Conservation (phyloP, 2,888 invertebrate species). For the Trileptium ribeirensis region DNA sequence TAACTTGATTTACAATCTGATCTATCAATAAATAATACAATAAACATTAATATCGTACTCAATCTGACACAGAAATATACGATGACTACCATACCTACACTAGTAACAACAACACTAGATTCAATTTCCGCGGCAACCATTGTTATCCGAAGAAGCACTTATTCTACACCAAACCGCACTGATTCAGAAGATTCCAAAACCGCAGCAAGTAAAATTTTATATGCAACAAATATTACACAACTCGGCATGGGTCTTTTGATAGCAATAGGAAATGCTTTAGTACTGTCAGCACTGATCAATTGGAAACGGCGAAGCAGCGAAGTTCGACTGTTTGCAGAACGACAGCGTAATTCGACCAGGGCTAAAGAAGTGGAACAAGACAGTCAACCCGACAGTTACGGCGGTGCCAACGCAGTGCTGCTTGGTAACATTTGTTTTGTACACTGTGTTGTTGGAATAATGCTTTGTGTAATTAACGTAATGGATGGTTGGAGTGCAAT, state of each 20-base stretch:
- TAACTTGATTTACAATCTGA: too few relatives aligned
- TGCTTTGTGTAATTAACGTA: conserved; percentile 11
- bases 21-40: too few relatives aligned
- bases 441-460: conserved; percentile 3
- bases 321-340: background rate
- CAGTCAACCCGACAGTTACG: too few relatives aligned
- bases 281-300: background rate
- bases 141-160: too few relatives aligned
- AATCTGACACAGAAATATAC: too few relatives aligned
- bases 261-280: background rate
- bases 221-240: conserved; percentile 9
- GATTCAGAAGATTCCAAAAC: too few relatives aligned
- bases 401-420: background rate
- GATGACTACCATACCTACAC: too few relatives aligned
- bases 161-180: too few relatives aligned
- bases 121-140: too few relatives aligned
- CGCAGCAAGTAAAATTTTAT: background rate
- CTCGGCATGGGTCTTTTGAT: background rate
- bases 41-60: too few relatives aligned
- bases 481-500: conserved; percentile 13
- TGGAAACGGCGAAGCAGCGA: background rate
- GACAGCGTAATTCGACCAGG: background rate
- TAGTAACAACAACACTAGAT: too few relatives aligned
- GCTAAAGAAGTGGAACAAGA: too few relatives aligned
- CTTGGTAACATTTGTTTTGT: conserved; percentile 11